A percentile compares a stretch with the other conserved stretches of the same genome.
Evolutionary conservation across 2,888 invertebrate genomes (phyloP).

Genomic region (Lasiommata megera): DNA sequence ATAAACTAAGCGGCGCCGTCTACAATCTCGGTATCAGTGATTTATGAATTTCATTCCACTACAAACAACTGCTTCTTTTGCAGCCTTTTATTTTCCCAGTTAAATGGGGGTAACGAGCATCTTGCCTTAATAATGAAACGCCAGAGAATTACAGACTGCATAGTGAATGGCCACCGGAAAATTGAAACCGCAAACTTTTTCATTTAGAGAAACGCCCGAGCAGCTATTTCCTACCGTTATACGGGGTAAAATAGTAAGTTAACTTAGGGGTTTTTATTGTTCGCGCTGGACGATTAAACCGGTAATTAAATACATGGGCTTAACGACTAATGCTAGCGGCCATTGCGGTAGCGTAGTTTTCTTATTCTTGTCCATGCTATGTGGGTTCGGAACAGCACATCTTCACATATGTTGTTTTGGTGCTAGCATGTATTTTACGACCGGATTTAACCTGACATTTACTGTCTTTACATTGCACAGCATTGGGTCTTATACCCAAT

Average conservation of each 20-base stretch:
- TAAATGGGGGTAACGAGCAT: conserved; percentile 66
- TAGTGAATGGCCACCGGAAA: conserved; percentile 24
- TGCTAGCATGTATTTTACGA: no score
- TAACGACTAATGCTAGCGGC: background rate
- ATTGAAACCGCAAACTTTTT: conserved; percentile 29
- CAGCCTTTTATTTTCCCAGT: conserved; percentile 47
- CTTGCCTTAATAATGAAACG: conserved; percentile 60
- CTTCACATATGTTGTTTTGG: no score
- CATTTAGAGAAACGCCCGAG: conserved; percentile 26
- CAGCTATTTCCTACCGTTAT: conserved; percentile 21
- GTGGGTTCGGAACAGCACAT: no score
- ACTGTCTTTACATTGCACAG: no score
- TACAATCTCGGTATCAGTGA: conserved; percentile 58
- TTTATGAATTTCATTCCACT: conserved; percentile 71
- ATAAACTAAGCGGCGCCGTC: conserved; percentile 53
- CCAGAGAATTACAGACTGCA: conserved; percentile 45
- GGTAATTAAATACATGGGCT: background rate
- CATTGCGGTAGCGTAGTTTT: background rate
- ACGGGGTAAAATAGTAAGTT: conserved; percentile 10
- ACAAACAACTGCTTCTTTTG: conserved; percentile 57
- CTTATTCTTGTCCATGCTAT: no score
- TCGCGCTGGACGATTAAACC: background rate
- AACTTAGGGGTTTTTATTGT: conserved; percentile 4
- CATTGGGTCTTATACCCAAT: no score
- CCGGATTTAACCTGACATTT: no score